Conservation (phyloP, 2,113 vertebrate genomes). For the Cichladusa arquata region DNA sequence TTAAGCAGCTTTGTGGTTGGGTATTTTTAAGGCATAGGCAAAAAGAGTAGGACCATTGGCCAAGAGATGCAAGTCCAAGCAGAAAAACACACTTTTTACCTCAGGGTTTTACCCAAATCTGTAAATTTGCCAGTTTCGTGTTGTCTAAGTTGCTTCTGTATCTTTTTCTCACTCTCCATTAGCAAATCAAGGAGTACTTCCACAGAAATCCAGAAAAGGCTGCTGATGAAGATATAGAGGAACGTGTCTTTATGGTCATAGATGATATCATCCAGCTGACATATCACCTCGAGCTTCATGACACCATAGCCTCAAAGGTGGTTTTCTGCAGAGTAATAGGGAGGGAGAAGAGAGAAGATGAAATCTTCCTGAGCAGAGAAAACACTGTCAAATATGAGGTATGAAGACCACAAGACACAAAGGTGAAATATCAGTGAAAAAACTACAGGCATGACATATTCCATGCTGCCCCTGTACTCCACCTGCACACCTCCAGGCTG, state of each 20-base stretch:
- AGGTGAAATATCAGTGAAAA: not conserved
- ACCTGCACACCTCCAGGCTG: not conserved
- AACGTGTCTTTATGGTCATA: constrained; percentile 75
- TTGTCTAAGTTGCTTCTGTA: not conserved
- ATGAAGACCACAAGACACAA: not conserved
- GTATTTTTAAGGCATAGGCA: not conserved
- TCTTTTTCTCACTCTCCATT: not conserved
- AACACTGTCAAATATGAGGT: constrained; percentile 82
- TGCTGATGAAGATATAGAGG: constrained; percentile 81
- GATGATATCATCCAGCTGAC: constrained; percentile 78
- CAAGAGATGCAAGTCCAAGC: not conserved
- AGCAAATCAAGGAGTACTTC: constrained; percentile 89
- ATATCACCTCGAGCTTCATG: constrained; percentile 77
- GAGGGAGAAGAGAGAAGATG: constrained; percentile 50
- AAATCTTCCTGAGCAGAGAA: constrained; percentile 65
- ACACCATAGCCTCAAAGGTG: constrained; percentile 76
- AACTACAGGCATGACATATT: not conserved
- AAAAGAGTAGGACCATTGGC: not conserved
- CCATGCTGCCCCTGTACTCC: not conserved
- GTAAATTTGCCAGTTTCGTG: not conserved
- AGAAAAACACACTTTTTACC: not conserved
- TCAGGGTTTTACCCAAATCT: not conserved
- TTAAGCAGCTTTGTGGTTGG: not conserved
- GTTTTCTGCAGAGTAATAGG: constrained; percentile 75
- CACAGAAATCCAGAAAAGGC: constrained; percentile 76